Conservation (phyloP, 2,888 invertebrate genomes). For the Drosophila pegasa region DNA sequence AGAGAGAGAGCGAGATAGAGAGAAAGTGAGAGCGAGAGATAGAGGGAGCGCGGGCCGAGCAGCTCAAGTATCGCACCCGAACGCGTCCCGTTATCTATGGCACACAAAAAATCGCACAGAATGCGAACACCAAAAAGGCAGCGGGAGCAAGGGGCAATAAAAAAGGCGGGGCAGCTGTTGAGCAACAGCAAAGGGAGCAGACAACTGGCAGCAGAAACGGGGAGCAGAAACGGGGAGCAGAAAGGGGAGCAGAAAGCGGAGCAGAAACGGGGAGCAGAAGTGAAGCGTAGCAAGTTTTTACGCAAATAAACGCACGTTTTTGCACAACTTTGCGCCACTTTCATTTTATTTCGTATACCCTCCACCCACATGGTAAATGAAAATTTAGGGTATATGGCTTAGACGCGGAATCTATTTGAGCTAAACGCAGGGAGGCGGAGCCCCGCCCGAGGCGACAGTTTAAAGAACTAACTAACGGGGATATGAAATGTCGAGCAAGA, state of each 20-base stretch:
- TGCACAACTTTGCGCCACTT: slow-evolving; percentile 72
- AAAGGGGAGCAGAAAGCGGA: background rate
- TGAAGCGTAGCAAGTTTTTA: slow-evolving; percentile 61
- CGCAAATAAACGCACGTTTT: slow-evolving; percentile 78
- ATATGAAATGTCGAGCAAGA: too few species aligned
- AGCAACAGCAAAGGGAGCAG: slow-evolving; percentile 7
- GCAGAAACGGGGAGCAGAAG: background rate
- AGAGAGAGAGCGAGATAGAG: slow-evolving; percentile 9
- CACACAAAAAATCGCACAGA: slow-evolving; percentile 55
- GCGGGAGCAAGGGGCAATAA: background rate
- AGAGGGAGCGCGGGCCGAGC: slow-evolving; percentile 8
- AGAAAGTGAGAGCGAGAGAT: background rate
- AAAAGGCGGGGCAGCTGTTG: background rate
- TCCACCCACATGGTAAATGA: slow-evolving; percentile 5
- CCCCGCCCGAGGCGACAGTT: background rate
- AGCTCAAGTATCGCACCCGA: slow-evolving; percentile 34
- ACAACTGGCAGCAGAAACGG: background rate
- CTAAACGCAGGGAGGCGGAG: background rate
- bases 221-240: too few species aligned
- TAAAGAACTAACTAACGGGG: too few species aligned
- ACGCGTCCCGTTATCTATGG: slow-evolving; percentile 37
- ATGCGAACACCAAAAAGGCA: slow-evolving; percentile 37
- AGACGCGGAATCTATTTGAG: background rate
- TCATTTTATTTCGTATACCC: slow-evolving; percentile 47
- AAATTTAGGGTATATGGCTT: slow-evolving; percentile 6